Base-by-base conservation (phyloP, 2,113 vertebrate genomes). In the Sceloporus undulatus region DNA sequence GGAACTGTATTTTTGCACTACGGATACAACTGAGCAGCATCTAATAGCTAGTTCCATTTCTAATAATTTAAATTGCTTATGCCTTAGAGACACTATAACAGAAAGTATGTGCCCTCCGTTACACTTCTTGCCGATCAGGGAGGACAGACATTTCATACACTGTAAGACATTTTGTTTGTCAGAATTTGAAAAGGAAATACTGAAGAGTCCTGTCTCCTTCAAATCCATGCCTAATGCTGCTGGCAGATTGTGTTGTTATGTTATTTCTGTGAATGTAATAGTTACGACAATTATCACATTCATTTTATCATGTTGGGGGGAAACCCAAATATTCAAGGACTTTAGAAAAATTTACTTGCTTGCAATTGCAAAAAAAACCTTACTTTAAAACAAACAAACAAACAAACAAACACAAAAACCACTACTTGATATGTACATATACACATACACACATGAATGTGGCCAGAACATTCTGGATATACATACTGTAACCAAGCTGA, bases 401-500 rank as follows among this genome's bases (percentile, higher is more conserved):
- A 59, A 13, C 14, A 59, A 13, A 59, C 14, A 59, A 2, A n/a
- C 2, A 66, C 56, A 66, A 21, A n/a, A 42, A 54, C 3, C n/a
- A 29, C 52, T 78, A 11, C 76, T 77, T 78, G 76, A 25, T 5
- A 78, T 52, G 23, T 25, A 77, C 48, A 11, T 40, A 77, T 42
- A 34, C 75, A 77, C 62, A 66, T 66, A 66, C 13, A 71, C 1
- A 71, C 52, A n/a, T 14, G 77, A 56, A 1, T 56, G 29, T 56
- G n/a, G 19, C 48, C 42, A 78, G 27, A 82, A 18, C 38, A 13
- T 6, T 54, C 11, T 56, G 9, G 68, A 27, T 79, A 81, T 87
- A 97, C 98, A 97, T 93, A 99, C 99, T 92, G 65, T 98, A 99
- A 88, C 98, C 98, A 34, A 97, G 97, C 91, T 98, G 98, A 82